phyloP scores from a whole-genome alignment of 64 coral and sea anemone genomes.

The Montipora capricornis region DNA sequence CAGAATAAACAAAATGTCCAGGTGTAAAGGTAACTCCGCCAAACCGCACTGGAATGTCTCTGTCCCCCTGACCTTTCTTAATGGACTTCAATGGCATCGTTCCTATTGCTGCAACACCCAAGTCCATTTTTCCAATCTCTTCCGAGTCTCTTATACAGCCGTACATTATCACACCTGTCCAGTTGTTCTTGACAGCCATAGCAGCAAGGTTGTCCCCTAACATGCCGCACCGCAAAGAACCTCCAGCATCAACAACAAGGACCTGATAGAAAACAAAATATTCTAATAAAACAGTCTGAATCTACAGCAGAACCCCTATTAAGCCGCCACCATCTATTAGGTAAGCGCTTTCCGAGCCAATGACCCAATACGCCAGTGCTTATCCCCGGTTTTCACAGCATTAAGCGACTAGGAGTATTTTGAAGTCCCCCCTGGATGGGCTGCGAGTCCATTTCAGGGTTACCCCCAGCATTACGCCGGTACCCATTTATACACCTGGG shows the following conservation, averaged over 20 bases:
- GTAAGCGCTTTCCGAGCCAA: too few relatives aligned
- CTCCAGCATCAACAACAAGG: conserved; percentile 96
- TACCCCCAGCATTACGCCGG: too few relatives aligned
- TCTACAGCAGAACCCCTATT: too few relatives aligned
- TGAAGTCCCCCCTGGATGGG: too few relatives aligned
- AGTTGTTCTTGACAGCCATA: conserved; percentile 86
- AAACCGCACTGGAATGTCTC: conserved; percentile 92
- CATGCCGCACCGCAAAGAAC: conserved; percentile 91
- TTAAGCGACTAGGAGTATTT: too few relatives aligned
- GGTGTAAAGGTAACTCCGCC: conserved; percentile 85
- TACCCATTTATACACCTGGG: too few relatives aligned
- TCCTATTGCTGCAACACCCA: conserved; percentile 93
- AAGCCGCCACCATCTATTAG: too few relatives aligned
- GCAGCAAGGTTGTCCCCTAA: conserved; percentile 94
- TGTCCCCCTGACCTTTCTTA: conserved; percentile 87
- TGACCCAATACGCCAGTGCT: too few relatives aligned
- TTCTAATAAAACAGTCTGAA: not conserved
- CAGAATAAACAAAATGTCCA: conserved; percentile 90
- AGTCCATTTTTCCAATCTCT: conserved; percentile 75
- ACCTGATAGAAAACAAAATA: conserved; percentile 51
- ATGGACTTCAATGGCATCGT: conserved; percentile 93
- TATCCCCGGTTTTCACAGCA: too few relatives aligned
- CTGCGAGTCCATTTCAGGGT: too few relatives aligned
- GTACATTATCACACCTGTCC: conserved; percentile 94
- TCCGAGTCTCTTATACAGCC: conserved; percentile 94